These are phyloP conservation scores for Myrmophylax atrothorax DNA, from an alignment of 2,113 vertebrate genomes.

Conservation along the genomic window DNA sequence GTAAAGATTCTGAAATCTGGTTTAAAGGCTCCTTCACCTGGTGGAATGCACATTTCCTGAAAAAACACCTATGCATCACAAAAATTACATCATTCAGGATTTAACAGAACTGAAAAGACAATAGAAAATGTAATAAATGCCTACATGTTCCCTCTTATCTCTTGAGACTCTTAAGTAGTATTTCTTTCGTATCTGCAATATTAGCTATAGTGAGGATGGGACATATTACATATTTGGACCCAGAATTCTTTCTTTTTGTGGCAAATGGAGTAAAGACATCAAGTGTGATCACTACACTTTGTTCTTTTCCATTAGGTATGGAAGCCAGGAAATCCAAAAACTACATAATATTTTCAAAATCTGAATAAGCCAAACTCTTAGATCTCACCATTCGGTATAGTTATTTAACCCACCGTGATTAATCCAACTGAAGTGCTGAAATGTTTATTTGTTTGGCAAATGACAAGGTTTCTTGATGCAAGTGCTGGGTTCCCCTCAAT, in stretches of 20 bases:
- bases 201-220: neutral
- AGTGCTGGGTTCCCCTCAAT: neutral
- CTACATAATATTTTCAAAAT: neutral
- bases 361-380: neutral
- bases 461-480: neutral
- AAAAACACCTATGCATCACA: neutral
- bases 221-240: neutral
- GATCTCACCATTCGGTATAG: neutral
- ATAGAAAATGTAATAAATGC: neutral
- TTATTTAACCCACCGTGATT: neutral
- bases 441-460: constrained; percentile 39
- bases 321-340: neutral
- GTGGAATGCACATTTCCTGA: neutral
- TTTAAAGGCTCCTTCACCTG: neutral
- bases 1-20: neutral
- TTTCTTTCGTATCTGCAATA: neutral
- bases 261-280: neutral
- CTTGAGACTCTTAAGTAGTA: neutral
- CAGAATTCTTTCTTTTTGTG: neutral
- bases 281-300: neutral
- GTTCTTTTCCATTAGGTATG: neutral
- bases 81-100: neutral
- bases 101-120: neutral
- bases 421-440: constrained; percentile 4
- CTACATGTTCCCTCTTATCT: neutral